Conservation (phyloP, 2,113 vertebrate genomes). For the Sturnus vulgaris region DNA sequence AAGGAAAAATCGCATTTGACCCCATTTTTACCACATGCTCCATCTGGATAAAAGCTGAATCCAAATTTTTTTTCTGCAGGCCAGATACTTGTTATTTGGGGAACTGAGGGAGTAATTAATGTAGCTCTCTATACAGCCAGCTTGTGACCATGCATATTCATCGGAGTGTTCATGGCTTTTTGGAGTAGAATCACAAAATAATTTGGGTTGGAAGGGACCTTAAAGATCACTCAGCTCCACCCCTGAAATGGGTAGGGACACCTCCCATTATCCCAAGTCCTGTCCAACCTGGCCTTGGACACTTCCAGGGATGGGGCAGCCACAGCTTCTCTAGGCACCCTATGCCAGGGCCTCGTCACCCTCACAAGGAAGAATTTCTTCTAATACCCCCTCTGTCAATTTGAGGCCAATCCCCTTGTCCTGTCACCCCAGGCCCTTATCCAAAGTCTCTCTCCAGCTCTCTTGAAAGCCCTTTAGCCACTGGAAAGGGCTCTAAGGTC, state of each 20-base stretch:
- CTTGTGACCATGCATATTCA: neutral
- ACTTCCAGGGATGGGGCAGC: neutral
- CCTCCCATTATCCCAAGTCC: fast-evolving
- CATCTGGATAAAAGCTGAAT: neutral
- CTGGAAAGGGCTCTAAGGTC: neutral
- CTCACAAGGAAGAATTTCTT: neutral
- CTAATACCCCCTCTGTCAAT: too few relatives aligned
- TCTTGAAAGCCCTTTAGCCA: neutral
- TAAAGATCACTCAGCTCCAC: neutral
- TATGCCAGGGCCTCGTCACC: neutral
- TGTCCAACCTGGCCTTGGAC: fast-evolving
- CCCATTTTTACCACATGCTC: neutral
- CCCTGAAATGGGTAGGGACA: neutral
- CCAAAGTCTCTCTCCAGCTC: neutral
- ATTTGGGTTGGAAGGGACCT: neutral
- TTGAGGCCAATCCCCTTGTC: neutral
- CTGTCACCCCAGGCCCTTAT: too few relatives aligned
- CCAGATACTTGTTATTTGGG: neutral
- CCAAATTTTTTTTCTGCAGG: neutral
- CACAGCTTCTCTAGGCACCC: neutral
- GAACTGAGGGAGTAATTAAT: neutral
- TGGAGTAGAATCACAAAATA: neutral
- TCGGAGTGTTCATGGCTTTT: neutral
- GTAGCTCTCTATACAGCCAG: neutral
- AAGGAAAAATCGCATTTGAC: neutral